phyloP scores from a whole-genome alignment of 2,797 vertebrate species.

The Crotalus adamanteus region DNA sequence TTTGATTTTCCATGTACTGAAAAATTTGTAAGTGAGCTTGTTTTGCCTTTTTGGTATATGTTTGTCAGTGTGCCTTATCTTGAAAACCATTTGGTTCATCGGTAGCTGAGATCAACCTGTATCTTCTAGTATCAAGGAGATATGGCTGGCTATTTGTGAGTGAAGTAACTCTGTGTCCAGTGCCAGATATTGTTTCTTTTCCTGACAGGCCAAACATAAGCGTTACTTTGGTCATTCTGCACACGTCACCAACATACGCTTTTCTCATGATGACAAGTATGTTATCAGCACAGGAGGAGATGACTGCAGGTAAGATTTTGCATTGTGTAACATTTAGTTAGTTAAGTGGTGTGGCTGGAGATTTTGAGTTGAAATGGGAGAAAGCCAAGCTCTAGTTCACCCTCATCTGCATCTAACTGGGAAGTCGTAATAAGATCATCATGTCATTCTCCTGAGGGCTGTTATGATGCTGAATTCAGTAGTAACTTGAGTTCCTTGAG shows the following conservation, averaged over 20 bases:
- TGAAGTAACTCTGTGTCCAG: rapidly evolving
- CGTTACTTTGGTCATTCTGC: conserved; percentile 93
- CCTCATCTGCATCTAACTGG: background rate
- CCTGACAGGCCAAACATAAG: conserved; percentile 89
- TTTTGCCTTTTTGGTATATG: background rate
- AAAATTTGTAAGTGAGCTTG: conserved; percentile 84
- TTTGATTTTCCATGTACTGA: conserved; percentile 93
- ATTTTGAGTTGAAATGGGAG: background rate
- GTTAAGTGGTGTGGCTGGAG: background rate
- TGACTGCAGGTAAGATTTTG: conserved; percentile 86
- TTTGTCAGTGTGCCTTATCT: background rate
- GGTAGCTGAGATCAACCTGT: too few species aligned
- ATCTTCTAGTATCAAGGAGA: rapidly evolving
- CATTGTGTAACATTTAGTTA: background rate
- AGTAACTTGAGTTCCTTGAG: background rate
- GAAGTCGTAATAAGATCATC: background rate
- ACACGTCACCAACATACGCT: conserved; percentile 91
- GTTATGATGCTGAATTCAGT: background rate
- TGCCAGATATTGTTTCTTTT: background rate
- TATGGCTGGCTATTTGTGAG: rapidly evolving
- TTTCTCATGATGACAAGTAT: conserved; percentile 91
- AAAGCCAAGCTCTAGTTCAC: background rate
- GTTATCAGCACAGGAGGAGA: conserved; percentile 92
- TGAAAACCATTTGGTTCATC: background rate
- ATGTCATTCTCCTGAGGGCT: background rate